Percentiles rank a stretch among this genome's conserved stretches.
Evolutionary conservation across 2,888 invertebrate species (phyloP).

Genomic region (Opisthograptis luteolata): DNA sequence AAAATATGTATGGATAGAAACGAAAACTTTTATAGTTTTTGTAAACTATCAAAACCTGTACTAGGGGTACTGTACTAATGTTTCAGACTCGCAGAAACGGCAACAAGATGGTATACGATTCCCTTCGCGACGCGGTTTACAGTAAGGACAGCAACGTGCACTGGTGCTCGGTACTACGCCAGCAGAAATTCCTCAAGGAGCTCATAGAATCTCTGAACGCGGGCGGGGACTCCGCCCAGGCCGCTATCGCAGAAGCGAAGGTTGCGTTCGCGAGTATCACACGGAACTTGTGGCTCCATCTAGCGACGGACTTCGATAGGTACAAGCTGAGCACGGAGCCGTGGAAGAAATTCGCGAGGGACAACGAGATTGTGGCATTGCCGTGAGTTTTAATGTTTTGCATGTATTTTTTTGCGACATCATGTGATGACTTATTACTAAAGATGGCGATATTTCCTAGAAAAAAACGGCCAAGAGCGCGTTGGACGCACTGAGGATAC

Average conservation of each 20-base stretch:
- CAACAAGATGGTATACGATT: conserved; percentile 85
- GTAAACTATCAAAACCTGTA: no score
- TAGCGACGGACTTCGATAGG: conserved; percentile 88
- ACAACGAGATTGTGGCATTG: conserved; percentile 52
- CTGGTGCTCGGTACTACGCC: conserved; percentile 88
- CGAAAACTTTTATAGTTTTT: no score
- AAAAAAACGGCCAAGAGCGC: no score
- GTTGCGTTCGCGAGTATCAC: conserved; percentile 85
- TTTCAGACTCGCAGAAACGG: conserved; percentile 82
- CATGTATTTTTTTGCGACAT: not conserved
- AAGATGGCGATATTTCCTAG: no score
- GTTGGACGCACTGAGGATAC: no score
- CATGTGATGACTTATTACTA: no score
- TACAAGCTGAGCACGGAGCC: conserved; percentile 82
- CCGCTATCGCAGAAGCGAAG: conserved; percentile 80
- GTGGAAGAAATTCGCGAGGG: conserved; percentile 76
- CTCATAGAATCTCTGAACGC: conserved; percentile 85
- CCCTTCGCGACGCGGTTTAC: conserved; percentile 68
- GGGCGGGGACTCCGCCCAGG: conserved; percentile 72
- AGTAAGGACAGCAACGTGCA: conserved; percentile 88
- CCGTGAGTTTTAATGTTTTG: conserved; percentile 51
- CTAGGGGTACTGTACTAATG: not conserved
- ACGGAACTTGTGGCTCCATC: conserved; percentile 86
- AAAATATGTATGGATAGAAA: no score
- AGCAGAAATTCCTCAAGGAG: conserved; percentile 89